Evolutionary conservation across 2,888 invertebrate species (phyloP).

Genomic region (Glyphotaelius pellucidus): DNA sequence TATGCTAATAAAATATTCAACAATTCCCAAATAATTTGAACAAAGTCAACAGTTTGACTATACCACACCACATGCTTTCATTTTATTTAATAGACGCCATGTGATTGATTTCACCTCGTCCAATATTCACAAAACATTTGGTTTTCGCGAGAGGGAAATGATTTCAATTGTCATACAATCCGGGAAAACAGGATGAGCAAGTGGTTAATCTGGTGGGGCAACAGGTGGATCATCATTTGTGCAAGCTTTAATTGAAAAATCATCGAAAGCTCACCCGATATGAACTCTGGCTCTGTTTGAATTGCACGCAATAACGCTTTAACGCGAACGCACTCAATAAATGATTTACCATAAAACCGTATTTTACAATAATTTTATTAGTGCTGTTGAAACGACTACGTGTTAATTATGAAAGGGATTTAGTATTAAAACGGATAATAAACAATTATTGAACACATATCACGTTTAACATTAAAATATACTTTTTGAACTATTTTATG

Average conservation of each 20-base stretch:
- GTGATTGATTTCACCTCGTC: neutral
- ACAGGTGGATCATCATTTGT: conserved; percentile 20
- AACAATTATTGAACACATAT: neutral
- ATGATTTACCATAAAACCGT: neutral
- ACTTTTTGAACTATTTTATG: neutral
- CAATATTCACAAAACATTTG: conserved; percentile 11
- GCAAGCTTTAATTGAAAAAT: conserved; percentile 8
- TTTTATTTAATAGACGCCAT: neutral
- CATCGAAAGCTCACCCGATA: neutral
- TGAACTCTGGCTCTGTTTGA: neutral
- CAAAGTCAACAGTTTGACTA: neutral
- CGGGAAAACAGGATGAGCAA: neutral
- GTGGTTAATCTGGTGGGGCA: neutral
- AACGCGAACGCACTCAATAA: neutral
- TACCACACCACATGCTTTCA: neutral
- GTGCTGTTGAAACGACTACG: neutral
- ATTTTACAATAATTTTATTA: neutral
- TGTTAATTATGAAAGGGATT: neutral
- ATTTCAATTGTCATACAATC: neutral
- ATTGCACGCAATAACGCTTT: neutral
- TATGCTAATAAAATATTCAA: neutral
- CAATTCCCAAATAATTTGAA: neutral
- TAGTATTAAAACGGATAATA: neutral
- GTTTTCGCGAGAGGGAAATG: neutral
- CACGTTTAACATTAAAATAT: neutral